Evolutionary conservation across 2,797 vertebrate genomes (phyloP).

Genomic region (Tragelaphus eurycerus): DNA sequence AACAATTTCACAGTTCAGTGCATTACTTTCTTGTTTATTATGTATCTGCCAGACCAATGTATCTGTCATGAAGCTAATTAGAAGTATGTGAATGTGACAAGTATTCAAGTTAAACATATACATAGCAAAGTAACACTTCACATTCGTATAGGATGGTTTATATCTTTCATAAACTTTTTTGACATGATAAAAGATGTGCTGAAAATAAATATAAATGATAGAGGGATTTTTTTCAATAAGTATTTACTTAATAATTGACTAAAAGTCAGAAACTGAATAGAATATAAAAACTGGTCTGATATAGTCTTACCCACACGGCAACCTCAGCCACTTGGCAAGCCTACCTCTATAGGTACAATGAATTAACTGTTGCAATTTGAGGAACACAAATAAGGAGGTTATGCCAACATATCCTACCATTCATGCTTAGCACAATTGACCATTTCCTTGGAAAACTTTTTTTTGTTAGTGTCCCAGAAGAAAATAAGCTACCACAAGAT

Average conservation of each 20-base stretch:
- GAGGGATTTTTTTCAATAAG: background rate
- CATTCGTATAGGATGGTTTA: background rate
- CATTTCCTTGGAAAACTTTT: background rate
- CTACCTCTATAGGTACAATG: background rate
- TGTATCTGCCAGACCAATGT: background rate
- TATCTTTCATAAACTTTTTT: background rate
- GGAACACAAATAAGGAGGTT: background rate
- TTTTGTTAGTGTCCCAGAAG: background rate
- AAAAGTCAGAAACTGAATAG: background rate
- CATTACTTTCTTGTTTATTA: background rate
- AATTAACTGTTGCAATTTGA: background rate
- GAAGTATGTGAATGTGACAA: background rate
- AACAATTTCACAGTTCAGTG: background rate
- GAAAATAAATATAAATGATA: slow-evolving; percentile 21
- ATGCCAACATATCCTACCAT: background rate
- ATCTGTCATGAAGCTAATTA: background rate
- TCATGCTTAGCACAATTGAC: background rate
- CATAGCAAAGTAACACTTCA: background rate
- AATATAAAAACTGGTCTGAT: background rate
- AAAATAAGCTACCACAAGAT: background rate
- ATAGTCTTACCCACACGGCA: background rate
- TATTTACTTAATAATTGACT: background rate
- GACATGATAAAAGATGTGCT: background rate
- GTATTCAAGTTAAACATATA: background rate
- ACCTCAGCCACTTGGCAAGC: background rate